Evolutionary conservation across 2,113 vertebrate species (phyloP).

Genomic region (Daubentonia madagascariensis): DNA sequence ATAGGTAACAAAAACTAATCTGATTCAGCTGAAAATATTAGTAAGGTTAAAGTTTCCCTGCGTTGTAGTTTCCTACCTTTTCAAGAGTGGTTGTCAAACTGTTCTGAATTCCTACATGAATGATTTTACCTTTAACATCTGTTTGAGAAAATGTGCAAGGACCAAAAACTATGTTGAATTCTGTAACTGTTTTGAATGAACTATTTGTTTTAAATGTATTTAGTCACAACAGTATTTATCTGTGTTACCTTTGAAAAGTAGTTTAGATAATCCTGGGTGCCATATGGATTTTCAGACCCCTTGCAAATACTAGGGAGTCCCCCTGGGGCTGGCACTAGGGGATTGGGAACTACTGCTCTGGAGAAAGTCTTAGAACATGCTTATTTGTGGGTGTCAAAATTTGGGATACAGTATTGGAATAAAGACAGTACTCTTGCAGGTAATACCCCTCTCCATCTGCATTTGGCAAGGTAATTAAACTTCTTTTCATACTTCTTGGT

Average conservation of each 20-base stretch:
- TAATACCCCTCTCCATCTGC: not conserved
- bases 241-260: constrained; percentile 14
- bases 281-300: not conserved
- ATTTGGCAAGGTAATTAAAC: not conserved
- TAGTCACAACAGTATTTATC: not conserved
- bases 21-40: not conserved
- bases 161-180: not conserved
- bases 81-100: not conserved
- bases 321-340: not conserved
- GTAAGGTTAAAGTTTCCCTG: not conserved
- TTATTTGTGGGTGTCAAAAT: not conserved
- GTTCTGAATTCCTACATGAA: not conserved
- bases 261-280: not conserved
- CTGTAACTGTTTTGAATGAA: not conserved
- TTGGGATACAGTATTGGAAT: not conserved
- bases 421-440: not conserved
- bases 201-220: constrained; percentile 31
- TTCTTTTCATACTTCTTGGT: not conserved
- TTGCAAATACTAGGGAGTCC: not conserved
- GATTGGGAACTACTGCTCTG: not conserved
- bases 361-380: not conserved
- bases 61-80: not conserved
- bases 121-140: not conserved
- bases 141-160: not conserved
- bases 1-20: not conserved